Evolutionary conservation across 1,140 invertebrate genomes (phyloP).

Genomic region (Diorhabda carinulata): DNA sequence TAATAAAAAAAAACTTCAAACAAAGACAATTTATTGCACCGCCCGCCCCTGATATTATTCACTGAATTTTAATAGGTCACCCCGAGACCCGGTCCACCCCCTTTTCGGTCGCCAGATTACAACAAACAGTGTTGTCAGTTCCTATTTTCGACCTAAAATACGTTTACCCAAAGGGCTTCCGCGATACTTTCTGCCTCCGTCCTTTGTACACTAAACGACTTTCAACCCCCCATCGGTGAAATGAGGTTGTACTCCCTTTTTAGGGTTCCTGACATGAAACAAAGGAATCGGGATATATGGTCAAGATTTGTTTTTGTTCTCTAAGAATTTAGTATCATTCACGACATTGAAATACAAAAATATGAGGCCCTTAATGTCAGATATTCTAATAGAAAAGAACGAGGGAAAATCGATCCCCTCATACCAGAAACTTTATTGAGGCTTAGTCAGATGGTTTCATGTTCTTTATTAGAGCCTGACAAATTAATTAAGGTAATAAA

Average conservation of each 20-base stretch:
- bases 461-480: not conserved
- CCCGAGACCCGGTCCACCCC: constrained; percentile 10
- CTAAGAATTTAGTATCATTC: not conserved
- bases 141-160: constrained; percentile 8
- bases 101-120: not conserved
- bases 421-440: not conserved
- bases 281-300: constrained; percentile 11
- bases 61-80: constrained; percentile 13
- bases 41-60: not conserved
- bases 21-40: too few species aligned
- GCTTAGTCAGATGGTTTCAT: not conserved
- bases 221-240: not conserved
- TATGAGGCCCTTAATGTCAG: not conserved
- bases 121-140: constrained; percentile 1
- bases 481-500: not conserved
- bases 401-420: not conserved
- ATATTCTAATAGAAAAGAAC: not conserved
- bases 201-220: constrained; percentile 2
- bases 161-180: not conserved
- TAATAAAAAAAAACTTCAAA: too few species aligned
- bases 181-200: not conserved
- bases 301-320: constrained; percentile 12
- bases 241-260: constrained; percentile 5
- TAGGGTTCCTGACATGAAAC: constrained; percentile 10
- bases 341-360: not conserved